Evolutionary conservation across 2,797 vertebrate genomes (phyloP).

Genomic region (Phyllotis vaccarum): DNA sequence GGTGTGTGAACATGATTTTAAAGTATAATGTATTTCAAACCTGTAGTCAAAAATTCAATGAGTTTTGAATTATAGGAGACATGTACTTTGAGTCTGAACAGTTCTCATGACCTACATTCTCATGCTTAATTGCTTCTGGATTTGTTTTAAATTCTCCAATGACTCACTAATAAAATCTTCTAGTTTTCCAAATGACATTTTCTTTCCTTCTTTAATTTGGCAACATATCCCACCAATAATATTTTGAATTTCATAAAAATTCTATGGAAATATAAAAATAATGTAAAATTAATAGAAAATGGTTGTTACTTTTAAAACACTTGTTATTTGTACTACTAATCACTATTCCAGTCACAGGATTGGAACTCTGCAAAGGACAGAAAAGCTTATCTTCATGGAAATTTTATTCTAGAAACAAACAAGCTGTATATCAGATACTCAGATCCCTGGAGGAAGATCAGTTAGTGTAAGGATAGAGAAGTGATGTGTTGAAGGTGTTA

Average conservation of each 20-base stretch:
- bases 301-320: background rate
- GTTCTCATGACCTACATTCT: slow-evolving; percentile 3
- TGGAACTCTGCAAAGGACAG: background rate
- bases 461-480: background rate
- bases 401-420: background rate
- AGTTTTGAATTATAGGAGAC: slow-evolving; percentile 37
- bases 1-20: slow-evolving; percentile 26
- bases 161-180: slow-evolving; percentile 9
- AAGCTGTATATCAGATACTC: background rate
- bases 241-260: background rate
- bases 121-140: slow-evolving; percentile 35
- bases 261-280: background rate
- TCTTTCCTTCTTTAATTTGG: background rate
- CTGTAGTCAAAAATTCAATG: slow-evolving; percentile 43
- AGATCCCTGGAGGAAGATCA: background rate
- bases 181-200: slow-evolving; percentile 6
- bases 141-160: slow-evolving; percentile 46
- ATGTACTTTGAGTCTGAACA: background rate
- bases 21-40: slow-evolving; percentile 53
- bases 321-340: background rate
- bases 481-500: background rate
- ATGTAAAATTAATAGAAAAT: background rate
- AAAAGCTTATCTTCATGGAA: background rate
- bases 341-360: background rate
- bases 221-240: background rate